Evolutionary conservation across 2,888 invertebrate species (phyloP).

Genomic region (Megastigmus dorsalis): DNA sequence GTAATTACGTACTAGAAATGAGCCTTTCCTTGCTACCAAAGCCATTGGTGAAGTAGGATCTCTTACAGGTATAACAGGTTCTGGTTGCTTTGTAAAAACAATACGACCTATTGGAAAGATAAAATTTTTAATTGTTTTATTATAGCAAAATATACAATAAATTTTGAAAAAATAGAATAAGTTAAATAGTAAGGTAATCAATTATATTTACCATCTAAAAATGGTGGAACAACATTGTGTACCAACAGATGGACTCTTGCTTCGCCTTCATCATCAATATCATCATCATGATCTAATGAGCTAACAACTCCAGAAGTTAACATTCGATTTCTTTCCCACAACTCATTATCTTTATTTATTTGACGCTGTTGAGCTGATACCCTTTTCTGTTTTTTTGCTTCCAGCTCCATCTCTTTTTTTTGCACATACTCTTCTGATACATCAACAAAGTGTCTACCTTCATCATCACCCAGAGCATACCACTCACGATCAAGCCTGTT

Average conservation of each 20-base stretch:
- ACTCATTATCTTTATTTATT: constrained; percentile 98
- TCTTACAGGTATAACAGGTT: constrained; percentile 97
- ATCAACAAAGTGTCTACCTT: constrained; percentile 93
- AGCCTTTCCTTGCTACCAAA: constrained; percentile 94
- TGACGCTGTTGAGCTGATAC: constrained; percentile 97
- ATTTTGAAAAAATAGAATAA: too few species aligned
- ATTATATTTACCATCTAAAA: constrained; percentile 88
- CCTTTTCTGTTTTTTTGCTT: constrained; percentile 91
- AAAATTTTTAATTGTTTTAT: too few species aligned
- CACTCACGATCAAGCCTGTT: constrained; percentile 92
- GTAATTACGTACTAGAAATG: constrained; percentile 90
- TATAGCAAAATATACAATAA: too few species aligned
- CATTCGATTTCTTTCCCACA: constrained; percentile 99
- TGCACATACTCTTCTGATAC: constrained; percentile 94
- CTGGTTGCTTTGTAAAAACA: constrained; percentile 99
- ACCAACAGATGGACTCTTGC: constrained; percentile 96
- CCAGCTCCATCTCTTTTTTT: constrained; percentile 94
- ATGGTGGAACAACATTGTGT: constrained; percentile 98
- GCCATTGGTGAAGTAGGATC: constrained; percentile 99
- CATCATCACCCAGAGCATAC: constrained; percentile 97
- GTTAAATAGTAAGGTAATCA: too few species aligned
- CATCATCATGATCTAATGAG: constrained; percentile 90
- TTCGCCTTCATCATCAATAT: constrained; percentile 96
- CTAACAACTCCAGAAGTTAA: constrained; percentile 95
- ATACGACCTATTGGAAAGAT: constrained; percentile 85